Evolutionary conservation across 1,140 invertebrate species (phyloP), one percentile per base, ranked within the genome.

Genomic region (Sarcophaga peregrina): DNA sequence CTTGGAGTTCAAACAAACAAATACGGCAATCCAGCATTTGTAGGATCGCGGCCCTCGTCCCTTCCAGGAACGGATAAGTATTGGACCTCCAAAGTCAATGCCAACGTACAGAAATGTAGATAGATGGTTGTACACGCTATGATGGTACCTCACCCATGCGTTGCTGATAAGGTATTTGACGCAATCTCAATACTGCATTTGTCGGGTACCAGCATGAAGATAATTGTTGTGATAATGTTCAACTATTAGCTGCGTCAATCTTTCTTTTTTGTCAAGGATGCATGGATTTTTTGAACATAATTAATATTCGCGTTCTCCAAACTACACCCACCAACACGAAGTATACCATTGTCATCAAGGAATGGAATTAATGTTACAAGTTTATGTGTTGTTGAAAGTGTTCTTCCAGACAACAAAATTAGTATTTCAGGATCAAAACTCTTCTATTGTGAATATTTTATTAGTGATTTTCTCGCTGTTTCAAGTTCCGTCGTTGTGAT

Each of bases 241-340:
- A 15, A 83, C 62, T 0, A 83, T 75, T 9, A 83, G 37, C 48
- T 48, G n/a, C 50, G 75, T 80, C 11, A 83, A 83, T 5, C 9
- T 25, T 20, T 50, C 11, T 3, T 83, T 73, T 17, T 83, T 83
- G 46, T 68, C 5, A 8, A 83, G 46, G 37, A 83, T 83, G 20
- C 47, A 17, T n/a, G 76, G 76, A 45, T 80, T 20, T 83, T 80
- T 50, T 80, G 52, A 74, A 72, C 68, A 37, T 80, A 83, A 8
- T 8, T 47, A 17, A 83, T 54, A 48, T 80, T 52, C 8, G 82
- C 82, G 68, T 83, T 83, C 8, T 47, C 37, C 13, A 83, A 6
- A 9, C 82, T 58, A 25, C 82, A n/a, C n/a, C n/a, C 82, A 72
- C 75, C 82, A 10, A 83, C 82, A 20, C 82, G 75, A 1, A 83